A percentile compares a stretch with the other conserved stretches of the same genome.
Conservation (phyloP, 35 echinoderm and acorn worm genomes). For the Ophioderma brevispina region DNA sequence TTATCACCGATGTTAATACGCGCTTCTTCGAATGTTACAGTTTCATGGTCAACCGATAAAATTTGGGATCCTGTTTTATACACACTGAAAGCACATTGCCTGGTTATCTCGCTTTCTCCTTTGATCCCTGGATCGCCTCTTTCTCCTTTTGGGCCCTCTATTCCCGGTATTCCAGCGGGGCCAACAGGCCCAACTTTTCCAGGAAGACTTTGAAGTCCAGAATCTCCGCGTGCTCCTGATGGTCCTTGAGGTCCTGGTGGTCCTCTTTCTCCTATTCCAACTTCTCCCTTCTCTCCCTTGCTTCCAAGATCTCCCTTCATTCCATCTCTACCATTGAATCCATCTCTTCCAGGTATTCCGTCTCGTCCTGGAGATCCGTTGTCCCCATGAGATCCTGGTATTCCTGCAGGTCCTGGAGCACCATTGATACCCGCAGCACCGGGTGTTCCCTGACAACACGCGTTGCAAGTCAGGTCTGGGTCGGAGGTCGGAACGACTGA, state of each 20-base stretch:
- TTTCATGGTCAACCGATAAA: not conserved
- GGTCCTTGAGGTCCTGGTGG: not conserved
- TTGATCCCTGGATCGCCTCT: not conserved
- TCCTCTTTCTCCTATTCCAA: not conserved
- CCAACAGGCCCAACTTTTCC: too few species aligned
- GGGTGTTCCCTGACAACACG: too few species aligned
- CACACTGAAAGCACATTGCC: not conserved
- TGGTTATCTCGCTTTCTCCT: not conserved
- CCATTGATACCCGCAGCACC: too few species aligned
- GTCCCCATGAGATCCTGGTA: too few species aligned
- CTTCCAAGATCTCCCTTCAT: not conserved
- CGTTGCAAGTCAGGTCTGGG: too few species aligned
- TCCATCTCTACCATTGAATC: too few species aligned
- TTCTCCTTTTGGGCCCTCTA: too few species aligned
- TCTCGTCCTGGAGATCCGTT: not conserved
- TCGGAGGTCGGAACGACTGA: too few species aligned
- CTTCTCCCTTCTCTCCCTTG: not conserved
- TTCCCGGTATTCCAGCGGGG: too few species aligned
- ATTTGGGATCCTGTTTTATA: not conserved
- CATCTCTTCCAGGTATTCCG: too few species aligned
- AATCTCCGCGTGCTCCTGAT: not conserved
- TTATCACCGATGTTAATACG: not conserved
- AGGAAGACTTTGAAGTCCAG: not conserved
- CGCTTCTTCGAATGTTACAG: not conserved
- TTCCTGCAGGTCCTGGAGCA: too few species aligned